Percentiles rank a stretch among this genome's conserved stretches.
These are phyloP conservation scores for Oncorhynchus clarkii DNA, from an alignment of 2,113 vertebrate species.

Conservation along the genomic window DNA sequence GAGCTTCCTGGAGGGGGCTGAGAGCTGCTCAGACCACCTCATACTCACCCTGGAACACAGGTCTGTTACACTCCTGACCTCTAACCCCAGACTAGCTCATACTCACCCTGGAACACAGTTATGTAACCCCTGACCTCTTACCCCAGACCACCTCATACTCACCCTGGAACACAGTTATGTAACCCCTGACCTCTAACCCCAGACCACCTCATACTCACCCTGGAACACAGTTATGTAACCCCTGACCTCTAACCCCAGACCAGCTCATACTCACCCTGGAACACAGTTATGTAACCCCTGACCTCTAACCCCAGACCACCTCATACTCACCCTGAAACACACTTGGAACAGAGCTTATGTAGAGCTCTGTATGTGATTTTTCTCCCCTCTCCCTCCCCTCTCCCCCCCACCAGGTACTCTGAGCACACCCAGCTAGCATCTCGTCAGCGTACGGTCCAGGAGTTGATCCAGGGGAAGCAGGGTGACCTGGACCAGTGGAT, in stretches of 20 bases:
- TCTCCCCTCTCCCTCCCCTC: background rate
- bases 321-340: no score
- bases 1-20: conserved; percentile 90
- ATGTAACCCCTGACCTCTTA: conserved; percentile 51
- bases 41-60: conserved; percentile 90
- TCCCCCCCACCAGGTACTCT: conserved; percentile 78
- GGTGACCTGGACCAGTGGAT: conserved; percentile 96
- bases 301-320: no score
- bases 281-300: fast-evolving
- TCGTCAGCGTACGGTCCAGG: conserved; percentile 90
- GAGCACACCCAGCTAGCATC: conserved; percentile 95
- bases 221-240: fast-evolving
- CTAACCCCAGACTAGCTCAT: background rate
- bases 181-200: no score
- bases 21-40: conserved; percentile 84
- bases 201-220: no score
- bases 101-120: background rate
- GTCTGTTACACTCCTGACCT: conserved; percentile 52
- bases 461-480: conserved; percentile 93
- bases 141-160: no score
- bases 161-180: no score
- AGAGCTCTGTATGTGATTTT: background rate
- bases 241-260: no score
- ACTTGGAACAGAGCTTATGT: no score
- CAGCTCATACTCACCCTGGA: no score